A percentile compares a stretch with the other conserved stretches of the same genome.
phyloP scores from a whole-genome alignment of 2,888 invertebrate species.

The Rhopalosiphum nymphaeae region DNA sequence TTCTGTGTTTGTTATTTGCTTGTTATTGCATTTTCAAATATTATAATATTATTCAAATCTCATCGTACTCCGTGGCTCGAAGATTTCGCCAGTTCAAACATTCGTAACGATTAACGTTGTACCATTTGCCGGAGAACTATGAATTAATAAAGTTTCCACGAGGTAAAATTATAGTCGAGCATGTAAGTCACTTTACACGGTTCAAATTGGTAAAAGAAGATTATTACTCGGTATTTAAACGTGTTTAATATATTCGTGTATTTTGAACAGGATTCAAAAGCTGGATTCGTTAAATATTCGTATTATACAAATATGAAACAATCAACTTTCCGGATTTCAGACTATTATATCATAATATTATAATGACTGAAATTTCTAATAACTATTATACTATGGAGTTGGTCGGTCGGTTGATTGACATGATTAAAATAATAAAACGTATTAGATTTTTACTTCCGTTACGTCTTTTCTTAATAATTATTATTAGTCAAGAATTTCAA shows the following conservation, averaged over 20 bases:
- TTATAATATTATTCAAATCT: background rate
- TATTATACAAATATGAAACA: background rate
- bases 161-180: background rate
- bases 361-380: background rate
- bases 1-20: background rate
- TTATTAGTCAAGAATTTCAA: background rate
- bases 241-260: background rate
- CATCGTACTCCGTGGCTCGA: background rate
- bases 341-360: background rate
- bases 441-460: background rate
- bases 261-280: background rate
- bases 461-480: background rate
- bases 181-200: background rate
- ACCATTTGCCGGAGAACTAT: background rate
- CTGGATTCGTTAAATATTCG: background rate
- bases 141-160: background rate
- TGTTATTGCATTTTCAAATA: constrained; percentile 2
- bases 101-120: background rate
- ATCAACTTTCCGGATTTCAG: background rate
- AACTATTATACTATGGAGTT: background rate
- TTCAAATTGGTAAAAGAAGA: background rate
- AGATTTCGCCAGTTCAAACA: background rate
- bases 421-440: background rate
- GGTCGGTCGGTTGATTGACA: background rate
- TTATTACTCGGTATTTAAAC: background rate